Evolutionary conservation across 2,113 vertebrate genomes (phyloP).

Genomic region (Gasterosteus nipponicus): DNA sequence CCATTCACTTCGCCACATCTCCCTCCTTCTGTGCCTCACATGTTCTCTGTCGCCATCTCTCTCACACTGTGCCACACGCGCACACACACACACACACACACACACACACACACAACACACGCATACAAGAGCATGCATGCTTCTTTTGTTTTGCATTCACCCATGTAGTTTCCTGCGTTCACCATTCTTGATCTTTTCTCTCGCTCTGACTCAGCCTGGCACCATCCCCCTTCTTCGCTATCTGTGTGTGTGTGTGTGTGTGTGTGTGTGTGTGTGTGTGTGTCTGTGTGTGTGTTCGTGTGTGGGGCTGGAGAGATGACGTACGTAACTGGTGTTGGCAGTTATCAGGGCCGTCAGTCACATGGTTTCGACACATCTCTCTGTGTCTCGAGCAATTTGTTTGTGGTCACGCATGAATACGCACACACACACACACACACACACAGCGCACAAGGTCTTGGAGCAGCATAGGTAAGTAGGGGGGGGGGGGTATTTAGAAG

Average conservation of each 20-base stretch:
- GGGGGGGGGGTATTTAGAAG: slow-evolving; percentile 28
- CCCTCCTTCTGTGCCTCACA: slow-evolving; percentile 55
- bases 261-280: slow-evolving; percentile 27
- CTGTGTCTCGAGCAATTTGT: slow-evolving; percentile 60
- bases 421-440: slow-evolving; percentile 8
- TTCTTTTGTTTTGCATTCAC: slow-evolving; percentile 32
- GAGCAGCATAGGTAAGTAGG: slow-evolving; percentile 44
- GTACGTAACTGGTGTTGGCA: slow-evolving; percentile 61
- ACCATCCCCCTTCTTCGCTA: slow-evolving; percentile 15
- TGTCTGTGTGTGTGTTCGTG: slow-evolving; percentile 23
- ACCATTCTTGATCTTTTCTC: slow-evolving; percentile 17
- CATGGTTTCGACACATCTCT: slow-evolving; percentile 61
- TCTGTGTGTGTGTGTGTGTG: slow-evolving; percentile 8
- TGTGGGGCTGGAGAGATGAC: slow-evolving; percentile 55
- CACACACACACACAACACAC: not conserved
- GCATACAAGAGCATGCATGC: not conserved
- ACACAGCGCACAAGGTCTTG: slow-evolving; percentile 24
- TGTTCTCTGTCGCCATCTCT: slow-evolving; percentile 33
- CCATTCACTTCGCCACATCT: slow-evolving; percentile 55
- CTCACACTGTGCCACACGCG: slow-evolving; percentile 3
- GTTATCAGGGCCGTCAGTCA: slow-evolving; percentile 69
- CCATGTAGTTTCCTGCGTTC: slow-evolving; percentile 33
- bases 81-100: slow-evolving; percentile 19
- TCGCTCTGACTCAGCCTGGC: slow-evolving; percentile 45
- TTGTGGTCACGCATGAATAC: slow-evolving; percentile 48